Evolutionary conservation across 2,888 invertebrate genomes (phyloP).

Genomic region (Neocrepidodera transversa): DNA sequence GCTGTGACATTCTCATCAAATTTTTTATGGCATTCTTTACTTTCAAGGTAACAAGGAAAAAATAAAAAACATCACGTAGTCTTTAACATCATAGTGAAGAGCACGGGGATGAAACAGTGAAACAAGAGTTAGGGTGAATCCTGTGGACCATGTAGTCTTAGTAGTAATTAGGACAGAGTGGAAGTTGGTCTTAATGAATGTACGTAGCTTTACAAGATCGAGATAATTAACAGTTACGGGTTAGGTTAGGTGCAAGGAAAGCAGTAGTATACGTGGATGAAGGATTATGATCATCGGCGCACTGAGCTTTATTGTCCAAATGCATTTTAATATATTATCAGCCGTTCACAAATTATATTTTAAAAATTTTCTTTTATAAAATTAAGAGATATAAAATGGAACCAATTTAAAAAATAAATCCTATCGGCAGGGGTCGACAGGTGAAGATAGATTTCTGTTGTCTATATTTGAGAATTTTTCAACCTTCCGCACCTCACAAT

Average conservation of each 20-base stretch:
- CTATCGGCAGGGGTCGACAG: too few species aligned
- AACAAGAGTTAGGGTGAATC: not conserved
- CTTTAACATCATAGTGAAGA: not conserved
- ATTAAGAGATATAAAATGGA: too few species aligned
- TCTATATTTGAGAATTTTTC: too few species aligned
- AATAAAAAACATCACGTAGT: not conserved
- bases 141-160: not conserved
- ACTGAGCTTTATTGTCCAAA: too few species aligned
- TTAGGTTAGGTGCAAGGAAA: not conserved
- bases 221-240: slow-evolving; percentile 9
- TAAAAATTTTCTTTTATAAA: too few species aligned
- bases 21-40: not conserved
- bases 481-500: too few species aligned
- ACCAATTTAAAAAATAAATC: too few species aligned
- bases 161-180: not conserved
- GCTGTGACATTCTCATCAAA: too few species aligned
- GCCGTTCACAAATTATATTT: too few species aligned
- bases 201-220: not conserved
- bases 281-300: too few species aligned
- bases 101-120: not conserved
- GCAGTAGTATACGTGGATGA: not conserved
- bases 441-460: too few species aligned
- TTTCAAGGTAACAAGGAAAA: not conserved
- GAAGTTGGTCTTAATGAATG: slow-evolving; percentile 15
- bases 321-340: too few species aligned